Conservation (phyloP, 53 echinoderm and acorn worm species). For the Astropecten irregularis region DNA sequence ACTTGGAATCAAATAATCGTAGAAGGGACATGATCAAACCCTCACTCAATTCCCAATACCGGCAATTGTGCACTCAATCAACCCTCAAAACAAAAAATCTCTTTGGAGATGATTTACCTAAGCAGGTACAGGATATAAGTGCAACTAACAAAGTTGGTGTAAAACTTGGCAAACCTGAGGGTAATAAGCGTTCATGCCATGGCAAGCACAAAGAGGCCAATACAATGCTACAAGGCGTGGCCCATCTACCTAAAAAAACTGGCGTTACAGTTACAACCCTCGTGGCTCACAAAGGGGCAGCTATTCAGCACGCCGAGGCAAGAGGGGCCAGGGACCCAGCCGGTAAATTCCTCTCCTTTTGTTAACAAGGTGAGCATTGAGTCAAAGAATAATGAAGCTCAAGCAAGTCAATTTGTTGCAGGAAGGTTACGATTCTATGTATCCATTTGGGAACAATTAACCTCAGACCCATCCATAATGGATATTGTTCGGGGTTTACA, state of each 20-base stretch:
- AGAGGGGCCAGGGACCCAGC: neutral
- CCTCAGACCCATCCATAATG: slow-evolving; percentile 2
- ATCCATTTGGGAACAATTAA: neutral
- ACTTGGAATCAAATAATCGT: slow-evolving; percentile 1
- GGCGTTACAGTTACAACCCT: neutral
- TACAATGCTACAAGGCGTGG: neutral
- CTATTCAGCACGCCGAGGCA: neutral
- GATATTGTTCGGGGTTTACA: slow-evolving; percentile 13
- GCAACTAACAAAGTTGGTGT: slow-evolving; percentile 2
- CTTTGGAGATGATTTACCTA: slow-evolving; percentile 4
- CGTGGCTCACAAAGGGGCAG: neutral
- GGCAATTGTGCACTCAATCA: neutral
- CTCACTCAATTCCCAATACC: neutral
- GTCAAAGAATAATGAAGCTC: neutral
- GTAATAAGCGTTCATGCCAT: neutral
- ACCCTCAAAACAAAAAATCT: neutral
- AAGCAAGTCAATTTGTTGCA: slow-evolving; percentile 3
- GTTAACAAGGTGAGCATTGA: neutral
- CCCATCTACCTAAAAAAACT: neutral
- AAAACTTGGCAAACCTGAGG: neutral
- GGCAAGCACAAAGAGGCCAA: neutral
- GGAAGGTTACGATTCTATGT: neutral
- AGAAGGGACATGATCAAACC: slow-evolving; percentile 5
- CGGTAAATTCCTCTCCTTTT: neutral
- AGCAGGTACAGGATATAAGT: slow-evolving; percentile 3